Conservation (phyloP, 2,888 invertebrate species). For the Biston betularia region DNA sequence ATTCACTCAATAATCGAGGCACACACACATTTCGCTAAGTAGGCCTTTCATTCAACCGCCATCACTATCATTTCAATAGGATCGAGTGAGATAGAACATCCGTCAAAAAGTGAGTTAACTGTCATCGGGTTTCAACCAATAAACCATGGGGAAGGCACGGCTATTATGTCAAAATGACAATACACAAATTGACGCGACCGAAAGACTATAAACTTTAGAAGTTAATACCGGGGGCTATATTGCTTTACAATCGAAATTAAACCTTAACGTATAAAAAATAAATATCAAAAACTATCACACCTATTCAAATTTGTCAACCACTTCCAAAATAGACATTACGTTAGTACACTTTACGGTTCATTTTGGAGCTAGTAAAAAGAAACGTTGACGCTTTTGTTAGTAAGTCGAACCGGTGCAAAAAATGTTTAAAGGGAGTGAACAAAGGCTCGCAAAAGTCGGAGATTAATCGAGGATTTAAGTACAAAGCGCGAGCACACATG, state of each 20-base stretch:
- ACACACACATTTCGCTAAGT: conserved; percentile 71
- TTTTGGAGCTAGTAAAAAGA: conserved; percentile 42
- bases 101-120: conserved; percentile 75
- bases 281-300: conserved; percentile 23
- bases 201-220: conserved; percentile 82
- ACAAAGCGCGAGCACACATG: conserved; percentile 76
- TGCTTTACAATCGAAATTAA: conserved; percentile 33
- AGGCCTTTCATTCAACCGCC: conserved; percentile 67
- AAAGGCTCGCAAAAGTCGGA: conserved; percentile 84
- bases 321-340: conserved; percentile 38
- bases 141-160: conserved; percentile 79
- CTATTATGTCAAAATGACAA: conserved; percentile 86
- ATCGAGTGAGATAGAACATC: conserved; percentile 54
- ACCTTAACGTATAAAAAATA: background rate
- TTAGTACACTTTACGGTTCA: conserved; percentile 33
- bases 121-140: conserved; percentile 82
- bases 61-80: conserved; percentile 49
- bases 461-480: conserved; percentile 84
- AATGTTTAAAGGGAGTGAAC: conserved; percentile 78
- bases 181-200: conserved; percentile 85
- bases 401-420: conserved; percentile 63
- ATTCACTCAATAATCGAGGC: conserved; percentile 75
- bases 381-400: conserved; percentile 53
- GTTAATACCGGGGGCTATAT: conserved; percentile 66
- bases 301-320: background rate